Evolutionary conservation across 2,888 invertebrate species (phyloP).

Genomic region (Hirtodrosophila histrioides): DNA sequence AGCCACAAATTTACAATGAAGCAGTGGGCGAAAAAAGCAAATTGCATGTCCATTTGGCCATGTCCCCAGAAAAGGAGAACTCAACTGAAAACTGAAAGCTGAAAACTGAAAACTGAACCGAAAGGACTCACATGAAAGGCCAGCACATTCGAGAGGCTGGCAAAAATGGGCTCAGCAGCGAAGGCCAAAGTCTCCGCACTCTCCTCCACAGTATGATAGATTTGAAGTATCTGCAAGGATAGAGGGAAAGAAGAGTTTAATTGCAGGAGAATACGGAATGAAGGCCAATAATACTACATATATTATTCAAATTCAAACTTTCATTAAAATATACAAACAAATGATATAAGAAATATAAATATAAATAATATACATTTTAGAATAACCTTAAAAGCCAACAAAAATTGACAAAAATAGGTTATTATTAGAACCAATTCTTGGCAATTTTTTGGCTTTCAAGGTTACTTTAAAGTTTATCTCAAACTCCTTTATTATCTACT

Average conservation of each 20-base stretch:
- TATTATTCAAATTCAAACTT: too few species aligned
- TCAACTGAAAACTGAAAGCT: constrained; percentile 4
- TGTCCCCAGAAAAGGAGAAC: constrained; percentile 5
- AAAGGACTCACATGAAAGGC: constrained; percentile 89
- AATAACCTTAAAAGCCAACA: too few species aligned
- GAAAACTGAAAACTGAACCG: constrained; percentile 11
- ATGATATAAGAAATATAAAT: too few species aligned
- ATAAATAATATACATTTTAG: too few species aligned
- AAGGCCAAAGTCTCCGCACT: constrained; percentile 95
- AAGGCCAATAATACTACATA: too few species aligned
- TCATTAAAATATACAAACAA: too few species aligned
- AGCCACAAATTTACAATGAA: constrained; percentile 30
- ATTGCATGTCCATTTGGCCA: constrained; percentile 64
- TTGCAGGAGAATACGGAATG: background rate
- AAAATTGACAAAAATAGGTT: too few species aligned
- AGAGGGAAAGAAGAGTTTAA: constrained; percentile 5
- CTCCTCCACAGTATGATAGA: constrained; percentile 91
- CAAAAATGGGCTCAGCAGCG: constrained; percentile 95
- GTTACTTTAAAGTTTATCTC: too few species aligned
- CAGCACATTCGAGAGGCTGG: constrained; percentile 94
- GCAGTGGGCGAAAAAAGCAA: constrained; percentile 52
- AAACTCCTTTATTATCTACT: too few species aligned
- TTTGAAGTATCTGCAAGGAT: constrained; percentile 86
- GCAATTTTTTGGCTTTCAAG: too few species aligned
- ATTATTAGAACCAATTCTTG: too few species aligned